These are phyloP conservation scores for Numenius arquata DNA, from an alignment of 2,113 vertebrate genomes.

Conservation along the genomic window DNA sequence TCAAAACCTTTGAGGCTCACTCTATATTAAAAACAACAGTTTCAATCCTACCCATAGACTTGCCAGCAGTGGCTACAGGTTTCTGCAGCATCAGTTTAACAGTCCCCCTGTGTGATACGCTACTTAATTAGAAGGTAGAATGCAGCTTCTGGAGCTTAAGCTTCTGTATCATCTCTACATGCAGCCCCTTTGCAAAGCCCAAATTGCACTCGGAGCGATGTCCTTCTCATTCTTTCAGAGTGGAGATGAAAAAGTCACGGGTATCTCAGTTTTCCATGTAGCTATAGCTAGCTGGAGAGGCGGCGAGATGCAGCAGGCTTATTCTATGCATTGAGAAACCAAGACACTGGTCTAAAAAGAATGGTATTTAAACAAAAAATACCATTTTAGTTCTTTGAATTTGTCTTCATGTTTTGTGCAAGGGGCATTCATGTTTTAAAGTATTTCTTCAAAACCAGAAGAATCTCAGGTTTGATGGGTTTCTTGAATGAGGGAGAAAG, in stretches of 20 bases:
- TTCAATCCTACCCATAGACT: not conserved
- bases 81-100: slow-evolving; percentile 13
- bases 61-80: not conserved
- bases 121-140: not conserved
- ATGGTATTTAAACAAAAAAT: not conserved
- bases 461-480: not conserved
- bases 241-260: not conserved
- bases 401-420: not conserved
- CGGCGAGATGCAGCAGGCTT: not conserved
- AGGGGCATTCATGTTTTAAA: not conserved
- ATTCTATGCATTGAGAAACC: not conserved
- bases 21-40: slow-evolving; percentile 8
- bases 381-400: not conserved
- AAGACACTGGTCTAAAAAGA: not conserved
- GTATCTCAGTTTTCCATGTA: not conserved
- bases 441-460: not conserved
- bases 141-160: not conserved
- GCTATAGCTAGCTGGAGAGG: not conserved
- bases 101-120: not conserved
- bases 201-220: not conserved
- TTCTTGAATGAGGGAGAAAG: not conserved
- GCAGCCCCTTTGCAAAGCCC: not conserved
- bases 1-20: not conserved
- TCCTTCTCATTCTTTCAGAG: not conserved
- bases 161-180: not conserved